phyloP scores from a whole-genome alignment of 2,113 vertebrate species.

The Brienomyrus longianalis region DNA sequence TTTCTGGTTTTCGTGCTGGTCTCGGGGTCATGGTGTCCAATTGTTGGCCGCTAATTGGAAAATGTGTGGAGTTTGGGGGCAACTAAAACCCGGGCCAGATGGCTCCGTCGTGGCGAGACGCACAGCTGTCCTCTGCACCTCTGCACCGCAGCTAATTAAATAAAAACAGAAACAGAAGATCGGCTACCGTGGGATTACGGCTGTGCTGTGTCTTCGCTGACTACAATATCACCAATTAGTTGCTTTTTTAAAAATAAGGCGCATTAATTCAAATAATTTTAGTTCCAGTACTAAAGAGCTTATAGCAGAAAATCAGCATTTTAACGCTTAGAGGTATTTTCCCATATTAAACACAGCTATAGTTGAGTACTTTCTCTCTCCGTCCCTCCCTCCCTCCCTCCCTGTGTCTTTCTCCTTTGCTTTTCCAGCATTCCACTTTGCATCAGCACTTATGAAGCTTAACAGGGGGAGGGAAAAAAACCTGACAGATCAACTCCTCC shows the following conservation, averaged over 20 bases:
- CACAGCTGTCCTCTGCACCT: constrained; percentile 36
- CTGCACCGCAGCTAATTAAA: constrained; percentile 52
- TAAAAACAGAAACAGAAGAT: constrained; percentile 58
- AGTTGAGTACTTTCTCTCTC: constrained; percentile 56
- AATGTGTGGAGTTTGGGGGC: constrained; percentile 51
- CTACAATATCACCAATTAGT: constrained; percentile 37
- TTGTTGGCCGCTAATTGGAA: constrained; percentile 44
- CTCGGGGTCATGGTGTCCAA: constrained; percentile 37
- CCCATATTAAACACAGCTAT: constrained; percentile 51
- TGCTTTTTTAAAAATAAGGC: constrained; percentile 35
- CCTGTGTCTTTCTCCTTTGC: not conserved
- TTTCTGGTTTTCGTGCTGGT: not conserved
- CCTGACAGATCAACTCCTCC: constrained; percentile 38
- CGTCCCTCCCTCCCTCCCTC: not conserved
- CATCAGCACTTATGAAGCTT: constrained; percentile 64
- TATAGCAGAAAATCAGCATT: constrained; percentile 43
- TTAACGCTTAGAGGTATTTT: constrained; percentile 44
- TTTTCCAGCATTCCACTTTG: constrained; percentile 41
- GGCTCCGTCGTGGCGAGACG: constrained; percentile 47
- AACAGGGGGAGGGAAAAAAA: constrained; percentile 38
- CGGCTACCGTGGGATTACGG: constrained; percentile 47
- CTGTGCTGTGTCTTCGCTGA: constrained; percentile 24
- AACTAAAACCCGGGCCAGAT: constrained; percentile 54
- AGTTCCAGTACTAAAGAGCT: constrained; percentile 40
- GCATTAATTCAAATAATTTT: constrained; percentile 41